Base-by-base conservation (phyloP, 2,888 invertebrate species). In the Clusia tigrina region DNA sequence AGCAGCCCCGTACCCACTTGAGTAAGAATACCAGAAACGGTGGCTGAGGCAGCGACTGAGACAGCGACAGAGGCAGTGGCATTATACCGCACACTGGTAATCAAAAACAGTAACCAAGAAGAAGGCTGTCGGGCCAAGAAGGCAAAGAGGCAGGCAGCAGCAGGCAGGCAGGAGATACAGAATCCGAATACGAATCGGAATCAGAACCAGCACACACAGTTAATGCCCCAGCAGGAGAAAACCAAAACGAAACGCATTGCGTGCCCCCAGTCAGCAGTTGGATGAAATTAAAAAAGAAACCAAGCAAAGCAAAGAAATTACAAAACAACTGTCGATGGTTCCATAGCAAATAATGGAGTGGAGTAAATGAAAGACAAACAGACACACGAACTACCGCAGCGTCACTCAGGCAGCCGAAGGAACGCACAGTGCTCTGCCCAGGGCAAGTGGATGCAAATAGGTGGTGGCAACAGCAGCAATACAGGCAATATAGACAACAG, bases 251-350 rank as follows among this genome's bases (percentile, higher is more conserved):
- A n/a, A n/a, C n/a, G n/a, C n/a, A 52, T 3, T 48, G 32, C n/a
- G 20, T 51, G 51, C 15, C 22, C 12, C n/a, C 26, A 26, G 37
- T 18, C 17, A n/a, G 15, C 22, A 46, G 46, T 38, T 42, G 15
- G 26, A 54, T 9, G 15, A 48, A 48, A 48, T 48, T 20, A 48
- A 48, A 48, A 6, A 42, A 15, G n/a, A n/a, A 6, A 9, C 12
- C 32, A 32, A 32, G 12, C 12, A 32, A 32, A 32, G 12, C 6
- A 9, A 32, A 32, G 32, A 3, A 48, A 48, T 18, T 54, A 53
- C 48, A 60, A 57, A 54, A 20, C 60, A 64, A 57, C 58, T 57
- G 54, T 48, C 60, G 32, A 55, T 23, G 15, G 52, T 59, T 38
- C 37, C 23, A 5, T 42, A 57, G 32, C 51, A 24, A 17, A 18